A percentile compares a stretch with the other conserved stretches of the same genome.
phyloP scores from a whole-genome alignment of 2,888 invertebrate species.

The Omphaloscelis lunosa region DNA sequence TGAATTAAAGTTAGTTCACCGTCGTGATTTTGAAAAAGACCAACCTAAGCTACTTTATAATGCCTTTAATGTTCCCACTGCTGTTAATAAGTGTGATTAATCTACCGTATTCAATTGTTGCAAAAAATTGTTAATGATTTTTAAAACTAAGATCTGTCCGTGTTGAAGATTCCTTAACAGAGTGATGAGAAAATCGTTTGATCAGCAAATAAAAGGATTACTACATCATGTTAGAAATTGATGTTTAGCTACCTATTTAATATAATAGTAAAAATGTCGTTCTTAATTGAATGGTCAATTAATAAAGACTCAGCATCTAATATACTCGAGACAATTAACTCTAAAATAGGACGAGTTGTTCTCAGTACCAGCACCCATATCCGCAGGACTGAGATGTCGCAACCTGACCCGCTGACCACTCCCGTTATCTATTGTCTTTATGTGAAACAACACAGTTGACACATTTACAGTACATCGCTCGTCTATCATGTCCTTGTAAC shows the following conservation, averaged over 20 bases:
- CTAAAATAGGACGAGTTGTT: slow-evolving; percentile 9
- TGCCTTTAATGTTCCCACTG: no score
- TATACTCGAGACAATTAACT: neutral
- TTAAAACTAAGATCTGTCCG: neutral
- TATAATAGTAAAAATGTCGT: no score
- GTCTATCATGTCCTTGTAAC: slow-evolving; percentile 32
- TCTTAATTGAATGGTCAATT: neutral
- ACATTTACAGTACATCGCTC: slow-evolving; percentile 20
- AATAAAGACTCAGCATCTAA: neutral
- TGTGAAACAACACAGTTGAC: slow-evolving; percentile 27
- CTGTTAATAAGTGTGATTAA: neutral
- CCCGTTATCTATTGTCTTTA: slow-evolving; percentile 22
- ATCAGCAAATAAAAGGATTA: neutral
- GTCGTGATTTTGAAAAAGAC: neutral
- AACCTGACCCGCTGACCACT: slow-evolving; percentile 23
- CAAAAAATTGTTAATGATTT: neutral
- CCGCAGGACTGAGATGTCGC: slow-evolving; percentile 1
- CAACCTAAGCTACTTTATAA: neutral
- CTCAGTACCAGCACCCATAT: neutral
- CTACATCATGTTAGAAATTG: neutral
- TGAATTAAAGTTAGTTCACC: neutral
- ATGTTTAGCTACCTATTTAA: neutral
- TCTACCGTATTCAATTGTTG: neutral
- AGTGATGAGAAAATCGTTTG: neutral
- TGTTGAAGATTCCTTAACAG: neutral